A percentile compares a stretch with the other conserved stretches of the same genome.
Evolutionary conservation across 2,113 vertebrate species (phyloP).

Genomic region (Cacatua alba): DNA sequence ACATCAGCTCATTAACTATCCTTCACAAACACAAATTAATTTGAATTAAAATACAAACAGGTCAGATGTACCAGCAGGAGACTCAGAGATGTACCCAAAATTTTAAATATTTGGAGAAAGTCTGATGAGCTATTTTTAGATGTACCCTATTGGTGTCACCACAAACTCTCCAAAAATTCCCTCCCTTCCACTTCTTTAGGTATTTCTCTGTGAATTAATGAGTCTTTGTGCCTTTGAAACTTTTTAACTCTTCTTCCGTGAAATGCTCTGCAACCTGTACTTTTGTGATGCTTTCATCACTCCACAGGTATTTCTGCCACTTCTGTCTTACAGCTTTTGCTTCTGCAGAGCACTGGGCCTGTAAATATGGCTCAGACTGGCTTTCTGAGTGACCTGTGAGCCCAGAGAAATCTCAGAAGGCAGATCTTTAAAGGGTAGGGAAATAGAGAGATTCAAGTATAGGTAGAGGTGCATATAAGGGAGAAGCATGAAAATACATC

Average conservation of each 20-base stretch:
- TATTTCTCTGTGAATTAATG: neutral
- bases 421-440: neutral
- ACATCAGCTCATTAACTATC: neutral
- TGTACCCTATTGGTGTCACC: accelerated
- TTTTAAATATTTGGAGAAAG: neutral
- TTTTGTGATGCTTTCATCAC: neutral
- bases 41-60: neutral
- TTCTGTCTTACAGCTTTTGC: neutral
- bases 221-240: neutral
- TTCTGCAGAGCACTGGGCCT: neutral
- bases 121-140: neutral
- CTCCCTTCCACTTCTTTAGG: neutral
- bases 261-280: neutral
- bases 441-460: neutral
- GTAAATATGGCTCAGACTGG: neutral
- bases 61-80: neutral
- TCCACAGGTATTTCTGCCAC: neutral
- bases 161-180: neutral
- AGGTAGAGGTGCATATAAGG: neutral
- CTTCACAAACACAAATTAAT: neutral
- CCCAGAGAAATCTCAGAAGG: neutral
- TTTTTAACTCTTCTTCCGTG: neutral
- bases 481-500: neutral
- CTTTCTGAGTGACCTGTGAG: neutral
- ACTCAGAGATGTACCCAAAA: neutral